Percentiles rank a stretch among this genome's conserved stretches.
Evolutionary conservation across 2,797 vertebrate genomes (phyloP).

Genomic region (Enteromius fasciolatus): DNA sequence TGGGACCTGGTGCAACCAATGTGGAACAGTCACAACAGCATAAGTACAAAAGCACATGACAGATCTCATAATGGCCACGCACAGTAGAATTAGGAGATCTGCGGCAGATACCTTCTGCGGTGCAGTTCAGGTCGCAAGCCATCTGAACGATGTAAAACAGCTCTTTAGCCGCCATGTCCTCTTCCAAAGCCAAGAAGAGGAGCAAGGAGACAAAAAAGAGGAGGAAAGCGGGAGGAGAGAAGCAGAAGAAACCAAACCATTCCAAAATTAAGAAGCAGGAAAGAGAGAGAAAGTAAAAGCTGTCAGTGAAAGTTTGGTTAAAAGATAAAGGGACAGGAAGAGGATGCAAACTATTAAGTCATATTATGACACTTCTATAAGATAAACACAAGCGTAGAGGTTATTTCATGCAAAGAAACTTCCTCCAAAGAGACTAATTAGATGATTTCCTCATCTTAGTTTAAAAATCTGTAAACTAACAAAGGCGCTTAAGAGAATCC

Average conservation of each 20-base stretch:
- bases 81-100: conserved; percentile 84
- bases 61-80: conserved; percentile 69
- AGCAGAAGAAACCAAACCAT: conserved; percentile 39
- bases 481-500: conserved; percentile 23
- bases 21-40: conserved; percentile 62
- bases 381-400: conserved; percentile 27
- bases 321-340: conserved; percentile 66
- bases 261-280: conserved; percentile 46
- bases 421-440: conserved; percentile 30
- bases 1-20: conserved; percentile 18
- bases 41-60: conserved; percentile 55
- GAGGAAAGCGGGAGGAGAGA: conserved; percentile 50
- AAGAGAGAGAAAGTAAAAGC: conserved; percentile 64
- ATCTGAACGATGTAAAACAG: conserved; percentile 99
- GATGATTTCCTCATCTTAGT: not conserved
- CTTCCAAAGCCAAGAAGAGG: conserved; percentile 86
- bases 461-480: not conserved
- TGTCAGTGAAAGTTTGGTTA: conserved; percentile 70
- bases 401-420: conserved; percentile 28
- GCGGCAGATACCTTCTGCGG: conserved; percentile 99
- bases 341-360: conserved; percentile 36
- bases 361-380: conserved; percentile 31
- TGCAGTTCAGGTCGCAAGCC: conserved; percentile 99
- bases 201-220: conserved; percentile 65
- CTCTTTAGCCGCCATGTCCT: conserved; percentile 92